Conservation (phyloP, 2,888 invertebrate species). For the Carterocephalus palaemon region DNA sequence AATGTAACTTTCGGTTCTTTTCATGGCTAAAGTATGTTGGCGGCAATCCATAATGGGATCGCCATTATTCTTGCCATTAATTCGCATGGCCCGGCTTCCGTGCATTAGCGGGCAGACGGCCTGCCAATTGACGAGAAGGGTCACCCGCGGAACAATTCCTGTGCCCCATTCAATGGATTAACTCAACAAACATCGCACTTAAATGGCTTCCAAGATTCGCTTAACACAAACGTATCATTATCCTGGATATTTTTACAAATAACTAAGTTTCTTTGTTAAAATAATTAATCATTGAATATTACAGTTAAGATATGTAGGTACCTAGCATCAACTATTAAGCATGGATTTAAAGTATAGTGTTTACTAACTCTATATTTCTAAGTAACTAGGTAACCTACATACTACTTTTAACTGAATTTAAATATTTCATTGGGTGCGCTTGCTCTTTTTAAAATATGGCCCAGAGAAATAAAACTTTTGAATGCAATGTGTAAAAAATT, state of each 20-base stretch:
- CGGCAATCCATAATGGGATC: slow-evolving; percentile 80
- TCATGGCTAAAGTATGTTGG: slow-evolving; percentile 80
- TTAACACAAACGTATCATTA: background rate
- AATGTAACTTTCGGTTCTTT: slow-evolving; percentile 80
- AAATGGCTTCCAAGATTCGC: slow-evolving; percentile 2
- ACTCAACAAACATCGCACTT: slow-evolving; percentile 29
- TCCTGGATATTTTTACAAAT: background rate
- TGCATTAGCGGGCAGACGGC: slow-evolving; percentile 74
- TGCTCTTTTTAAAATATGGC: no score
- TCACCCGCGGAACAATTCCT: slow-evolving; percentile 42
- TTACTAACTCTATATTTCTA: no score
- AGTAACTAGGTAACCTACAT: no score
- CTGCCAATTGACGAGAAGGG: slow-evolving; percentile 69
- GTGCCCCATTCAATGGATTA: slow-evolving; percentile 32
- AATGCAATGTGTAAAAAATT: no score
- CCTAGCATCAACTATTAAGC: no score
- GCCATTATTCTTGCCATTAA: slow-evolving; percentile 80
- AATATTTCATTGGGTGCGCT: no score
- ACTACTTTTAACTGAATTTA: no score
- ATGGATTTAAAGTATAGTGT: no score
- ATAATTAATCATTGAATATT: no score
- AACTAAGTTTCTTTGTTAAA: no score
- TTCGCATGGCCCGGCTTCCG: slow-evolving; percentile 76
- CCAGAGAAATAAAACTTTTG: no score
- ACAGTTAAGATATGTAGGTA: no score